Evolutionary conservation across 2,797 vertebrate genomes (phyloP), one percentile per base, ranked within the genome.

Genomic region (Channa striata): DNA sequence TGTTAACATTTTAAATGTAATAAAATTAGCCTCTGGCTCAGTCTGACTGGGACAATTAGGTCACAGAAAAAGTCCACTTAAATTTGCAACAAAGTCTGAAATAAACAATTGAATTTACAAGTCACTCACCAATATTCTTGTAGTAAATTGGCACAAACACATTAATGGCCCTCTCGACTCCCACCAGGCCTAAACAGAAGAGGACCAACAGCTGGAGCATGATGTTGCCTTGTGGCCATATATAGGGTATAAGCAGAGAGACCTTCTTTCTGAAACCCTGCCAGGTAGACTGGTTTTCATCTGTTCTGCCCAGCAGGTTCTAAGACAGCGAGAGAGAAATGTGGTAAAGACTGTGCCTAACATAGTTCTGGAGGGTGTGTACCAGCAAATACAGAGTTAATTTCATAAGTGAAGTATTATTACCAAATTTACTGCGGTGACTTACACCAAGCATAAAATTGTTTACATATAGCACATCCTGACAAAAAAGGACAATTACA

Each of bases 101-200:
- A 53, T 21, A 65, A 43, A 58, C 33, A 7, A 33, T 39, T 16
- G 5, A 53, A 34, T 47, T 12, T n/a, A 17, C 1, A 17, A 8
- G 0, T 20, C 37, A 6, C 93, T 94, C 89, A 99, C 98, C 97
- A 0, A 99, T 99, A 64, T 96, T 88, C 83, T 95, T 99, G 88
- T 93, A 97, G 93, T 93, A 99, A 89, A 99, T 96, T 1, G 98
- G 98, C 6, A 99, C 97, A 0, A 98, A 97, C 80, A 99, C 87
- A 0, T 99, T 99, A 79, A 99, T 88, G 23, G 42, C 97, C 3
- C 97, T 87, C 80, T 99, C 97, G 9, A 93, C 1, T n/a, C 90
- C 97, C 87, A 99, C 95, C 73, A 99, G 92, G 0, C 80, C 74
- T 84, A 99, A 84, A 76, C 97, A 99, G 83, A 98, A 87, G 37